A percentile compares a stretch with the other conserved stretches of the same genome.
Evolutionary conservation across 2,113 vertebrate species (phyloP).

Genomic region (Capra hircus): DNA sequence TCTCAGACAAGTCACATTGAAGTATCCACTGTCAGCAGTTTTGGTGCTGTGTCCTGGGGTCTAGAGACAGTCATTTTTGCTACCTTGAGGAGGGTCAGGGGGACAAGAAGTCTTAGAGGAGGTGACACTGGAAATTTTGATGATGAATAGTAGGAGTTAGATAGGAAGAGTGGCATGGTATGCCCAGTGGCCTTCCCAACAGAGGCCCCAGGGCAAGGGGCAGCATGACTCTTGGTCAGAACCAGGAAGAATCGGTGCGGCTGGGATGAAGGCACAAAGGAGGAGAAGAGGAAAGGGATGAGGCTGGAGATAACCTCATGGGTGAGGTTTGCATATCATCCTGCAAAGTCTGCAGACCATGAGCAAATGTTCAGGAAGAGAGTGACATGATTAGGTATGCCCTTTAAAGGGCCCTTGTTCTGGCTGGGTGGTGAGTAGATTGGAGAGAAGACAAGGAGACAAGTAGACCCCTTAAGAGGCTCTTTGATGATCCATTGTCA

Average conservation of each 20-base stretch:
- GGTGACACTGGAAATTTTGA: neutral
- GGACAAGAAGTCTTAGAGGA: neutral
- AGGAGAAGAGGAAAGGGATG: neutral
- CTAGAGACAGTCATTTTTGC: neutral
- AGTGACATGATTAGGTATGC: neutral
- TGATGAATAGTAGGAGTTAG: neutral
- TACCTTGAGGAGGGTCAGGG: neutral
- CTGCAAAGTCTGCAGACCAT: neutral
- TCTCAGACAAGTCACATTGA: constrained; percentile 4
- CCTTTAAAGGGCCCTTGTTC: neutral
- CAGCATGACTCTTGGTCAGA: neutral
- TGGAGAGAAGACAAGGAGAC: neutral
- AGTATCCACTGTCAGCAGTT: neutral
- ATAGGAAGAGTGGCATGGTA: neutral
- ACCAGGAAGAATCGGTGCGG: neutral
- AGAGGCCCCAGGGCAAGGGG: neutral
- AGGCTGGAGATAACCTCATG: neutral
- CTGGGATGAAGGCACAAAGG: neutral
- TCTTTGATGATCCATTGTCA: neutral
- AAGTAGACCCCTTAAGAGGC: neutral
- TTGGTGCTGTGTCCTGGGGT: neutral
- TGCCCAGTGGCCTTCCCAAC: neutral
- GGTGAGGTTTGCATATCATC: neutral
- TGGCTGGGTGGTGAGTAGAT: neutral
- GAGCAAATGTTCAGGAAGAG: neutral